Evolutionary conservation across 2,113 vertebrate genomes (phyloP).

Genomic region (Otis tarda): DNA sequence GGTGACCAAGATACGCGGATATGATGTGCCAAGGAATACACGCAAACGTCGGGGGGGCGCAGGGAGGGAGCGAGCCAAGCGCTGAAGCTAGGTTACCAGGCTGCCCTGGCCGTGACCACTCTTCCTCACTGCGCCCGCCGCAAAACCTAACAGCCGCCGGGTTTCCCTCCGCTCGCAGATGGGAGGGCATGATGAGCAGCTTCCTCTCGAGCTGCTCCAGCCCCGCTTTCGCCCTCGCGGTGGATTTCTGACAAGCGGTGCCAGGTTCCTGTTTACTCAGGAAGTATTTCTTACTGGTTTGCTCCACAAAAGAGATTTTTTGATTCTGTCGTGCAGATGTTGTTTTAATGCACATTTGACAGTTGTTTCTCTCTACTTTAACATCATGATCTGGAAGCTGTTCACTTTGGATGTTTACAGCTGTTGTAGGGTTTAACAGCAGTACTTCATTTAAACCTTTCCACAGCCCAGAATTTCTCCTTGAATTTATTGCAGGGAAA

Average conservation of each 20-base stretch:
- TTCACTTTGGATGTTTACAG: conserved; percentile 27
- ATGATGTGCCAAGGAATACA: neutral
- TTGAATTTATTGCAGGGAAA: neutral
- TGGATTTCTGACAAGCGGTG: neutral
- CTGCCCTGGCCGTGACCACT: neutral
- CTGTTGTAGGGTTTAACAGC: neutral
- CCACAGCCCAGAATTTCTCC: neutral
- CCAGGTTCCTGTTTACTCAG: neutral
- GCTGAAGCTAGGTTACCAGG: neutral
- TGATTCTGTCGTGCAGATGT: neutral
- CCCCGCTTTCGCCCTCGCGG: neutral
- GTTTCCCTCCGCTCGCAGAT: neutral
- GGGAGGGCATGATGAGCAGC: neutral
- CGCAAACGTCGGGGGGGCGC: neutral
- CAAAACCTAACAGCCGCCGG: neutral
- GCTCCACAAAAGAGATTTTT: neutral
- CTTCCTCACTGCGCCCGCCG: accelerated
- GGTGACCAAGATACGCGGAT: neutral
- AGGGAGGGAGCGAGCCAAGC: neutral
- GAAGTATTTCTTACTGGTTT: neutral
- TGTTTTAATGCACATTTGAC: neutral
- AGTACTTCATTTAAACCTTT: neutral
- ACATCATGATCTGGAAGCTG: neutral
- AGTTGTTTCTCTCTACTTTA: conserved; percentile 13
- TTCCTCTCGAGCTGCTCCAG: neutral